Percentiles rank a stretch among this genome's conserved stretches.
phyloP scores from a whole-genome alignment of 1,140 invertebrate species.

The Drosophila navojoa region DNA sequence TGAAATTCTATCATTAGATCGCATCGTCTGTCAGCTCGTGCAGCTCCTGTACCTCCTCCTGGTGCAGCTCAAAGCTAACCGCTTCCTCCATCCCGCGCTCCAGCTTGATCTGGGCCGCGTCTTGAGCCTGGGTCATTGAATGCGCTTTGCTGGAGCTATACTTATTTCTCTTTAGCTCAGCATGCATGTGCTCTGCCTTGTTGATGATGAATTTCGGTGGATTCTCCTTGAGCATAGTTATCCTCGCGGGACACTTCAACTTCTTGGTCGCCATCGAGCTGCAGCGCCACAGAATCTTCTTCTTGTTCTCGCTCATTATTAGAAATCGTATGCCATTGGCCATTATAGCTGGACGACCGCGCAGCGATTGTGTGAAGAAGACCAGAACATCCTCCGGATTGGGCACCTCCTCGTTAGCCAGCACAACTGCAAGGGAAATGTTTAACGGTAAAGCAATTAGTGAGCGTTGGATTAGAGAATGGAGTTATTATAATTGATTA shows the following conservation, averaged over 20 bases:
- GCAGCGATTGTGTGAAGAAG: slow-evolving; percentile 80
- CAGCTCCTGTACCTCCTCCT: slow-evolving; percentile 62
- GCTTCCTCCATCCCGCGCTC: slow-evolving; percentile 62
- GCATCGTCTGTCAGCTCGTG: slow-evolving; percentile 58
- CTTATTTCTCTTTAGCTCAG: slow-evolving; percentile 79
- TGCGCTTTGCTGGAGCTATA: slow-evolving; percentile 78
- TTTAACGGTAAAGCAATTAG: slow-evolving; percentile 32
- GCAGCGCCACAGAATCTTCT: slow-evolving; percentile 83
- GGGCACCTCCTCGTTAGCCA: slow-evolving; percentile 76
- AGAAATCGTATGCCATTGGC: slow-evolving; percentile 82
- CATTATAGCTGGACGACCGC: slow-evolving; percentile 81
- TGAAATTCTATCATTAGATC: slow-evolving; percentile 42
- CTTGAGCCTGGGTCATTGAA: slow-evolving; percentile 19
- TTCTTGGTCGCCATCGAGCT: slow-evolving; percentile 83
- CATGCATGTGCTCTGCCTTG: slow-evolving; percentile 78
- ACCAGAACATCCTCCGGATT: slow-evolving; percentile 79
- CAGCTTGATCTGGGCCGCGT: slow-evolving; percentile 51
- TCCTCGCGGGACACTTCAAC: slow-evolving; percentile 81
- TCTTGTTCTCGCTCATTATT: slow-evolving; percentile 83
- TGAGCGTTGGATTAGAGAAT: background rate
- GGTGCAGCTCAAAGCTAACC: slow-evolving; percentile 66
- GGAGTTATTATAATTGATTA: slow-evolving; percentile 28
- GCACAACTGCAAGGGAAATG: slow-evolving; percentile 64
- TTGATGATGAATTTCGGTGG: slow-evolving; percentile 83
- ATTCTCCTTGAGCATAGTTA: slow-evolving; percentile 80